Evolutionary conservation across 2,888 invertebrate genomes (phyloP).

Genomic region (Idaea aversata): DNA sequence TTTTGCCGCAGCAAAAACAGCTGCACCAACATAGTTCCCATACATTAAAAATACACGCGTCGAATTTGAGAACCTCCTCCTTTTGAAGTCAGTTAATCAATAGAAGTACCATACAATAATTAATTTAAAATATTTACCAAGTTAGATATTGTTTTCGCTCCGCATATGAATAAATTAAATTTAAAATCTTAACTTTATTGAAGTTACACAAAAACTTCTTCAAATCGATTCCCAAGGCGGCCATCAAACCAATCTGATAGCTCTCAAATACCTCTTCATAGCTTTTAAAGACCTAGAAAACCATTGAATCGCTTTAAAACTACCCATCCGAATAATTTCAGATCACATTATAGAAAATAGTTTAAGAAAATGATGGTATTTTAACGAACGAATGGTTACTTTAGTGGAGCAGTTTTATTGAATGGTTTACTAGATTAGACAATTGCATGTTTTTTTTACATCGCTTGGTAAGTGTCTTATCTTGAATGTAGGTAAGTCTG

Average conservation of each 20-base stretch:
- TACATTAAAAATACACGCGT: too few species aligned
- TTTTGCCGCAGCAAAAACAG: too few species aligned
- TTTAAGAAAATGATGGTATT: not conserved
- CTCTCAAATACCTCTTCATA: not conserved
- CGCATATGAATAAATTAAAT: too few species aligned
- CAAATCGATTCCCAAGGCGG: not conserved
- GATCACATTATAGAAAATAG: not conserved
- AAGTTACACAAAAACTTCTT: not conserved
- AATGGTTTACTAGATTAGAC: not conserved
- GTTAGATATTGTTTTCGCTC: too few species aligned
- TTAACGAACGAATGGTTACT: not conserved
- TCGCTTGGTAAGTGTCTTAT: too few species aligned
- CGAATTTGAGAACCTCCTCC: too few species aligned
- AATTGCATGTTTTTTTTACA: not conserved
- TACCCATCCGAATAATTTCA: not conserved
- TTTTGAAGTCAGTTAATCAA: too few species aligned
- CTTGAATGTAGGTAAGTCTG: too few species aligned
- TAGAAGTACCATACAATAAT: too few species aligned
- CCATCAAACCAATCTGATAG: not conserved
- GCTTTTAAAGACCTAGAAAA: not conserved
- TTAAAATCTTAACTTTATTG: too few species aligned
- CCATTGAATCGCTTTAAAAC: not conserved
- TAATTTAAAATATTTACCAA: too few species aligned
- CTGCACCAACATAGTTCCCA: too few species aligned
- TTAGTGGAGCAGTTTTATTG: not conserved